phyloP scores from a whole-genome alignment of 2,797 vertebrate genomes.

The Thunnus albacares region DNA sequence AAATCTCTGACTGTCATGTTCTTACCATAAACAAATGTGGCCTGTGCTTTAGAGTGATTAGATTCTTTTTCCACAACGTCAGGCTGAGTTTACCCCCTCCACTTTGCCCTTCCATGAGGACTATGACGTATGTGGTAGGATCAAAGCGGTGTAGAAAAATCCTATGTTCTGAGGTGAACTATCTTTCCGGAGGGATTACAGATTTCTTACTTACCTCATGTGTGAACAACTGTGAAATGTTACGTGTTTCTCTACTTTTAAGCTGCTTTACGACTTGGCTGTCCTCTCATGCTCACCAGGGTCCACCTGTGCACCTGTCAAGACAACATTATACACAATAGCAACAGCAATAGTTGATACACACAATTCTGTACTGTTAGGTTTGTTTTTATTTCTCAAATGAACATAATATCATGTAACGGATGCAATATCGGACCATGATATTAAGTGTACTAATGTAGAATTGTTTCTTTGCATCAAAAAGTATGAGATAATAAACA shows the following conservation, averaged over 20 bases:
- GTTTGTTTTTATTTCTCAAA: not conserved
- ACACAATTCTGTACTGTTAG: not conserved
- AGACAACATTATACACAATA: not conserved
- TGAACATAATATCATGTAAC: not conserved
- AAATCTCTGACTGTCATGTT: not conserved
- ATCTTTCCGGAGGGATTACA: slow-evolving; percentile 65
- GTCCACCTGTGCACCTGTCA: not conserved
- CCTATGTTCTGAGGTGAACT: slow-evolving; percentile 51
- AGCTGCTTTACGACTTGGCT: slow-evolving; percentile 46
- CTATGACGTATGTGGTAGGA: slow-evolving; percentile 35
- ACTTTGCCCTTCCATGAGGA: slow-evolving; percentile 13
- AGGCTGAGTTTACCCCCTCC: not conserved
- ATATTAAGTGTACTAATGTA: not conserved
- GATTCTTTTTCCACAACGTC: not conserved
- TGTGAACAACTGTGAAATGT: slow-evolving; percentile 22
- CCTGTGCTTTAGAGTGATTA: not conserved
- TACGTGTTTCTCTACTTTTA: slow-evolving; percentile 33
- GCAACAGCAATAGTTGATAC: too few relatives aligned
- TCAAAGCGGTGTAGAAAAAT: slow-evolving; percentile 50
- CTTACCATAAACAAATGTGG: not conserved
- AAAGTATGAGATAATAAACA: not conserved
- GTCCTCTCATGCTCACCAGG: slow-evolving; percentile 19
- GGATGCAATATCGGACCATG: not conserved
- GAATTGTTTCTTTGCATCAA: not conserved
- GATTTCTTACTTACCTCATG: slow-evolving; percentile 41